Evolutionary conservation across 2,113 vertebrate genomes (phyloP).

Genomic region (Hydrolagus affinis): DNA sequence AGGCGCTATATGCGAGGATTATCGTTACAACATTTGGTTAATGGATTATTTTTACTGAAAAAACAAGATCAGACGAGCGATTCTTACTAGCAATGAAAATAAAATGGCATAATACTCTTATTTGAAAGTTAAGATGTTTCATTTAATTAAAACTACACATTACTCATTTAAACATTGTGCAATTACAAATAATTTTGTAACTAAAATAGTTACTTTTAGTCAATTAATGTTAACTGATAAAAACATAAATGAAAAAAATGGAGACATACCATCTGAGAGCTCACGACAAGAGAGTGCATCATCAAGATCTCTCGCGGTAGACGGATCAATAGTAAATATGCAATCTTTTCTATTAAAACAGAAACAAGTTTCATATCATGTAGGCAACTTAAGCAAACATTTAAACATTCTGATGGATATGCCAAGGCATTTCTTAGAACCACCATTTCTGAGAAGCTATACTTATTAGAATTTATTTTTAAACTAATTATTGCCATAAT

Average conservation of each 20-base stretch:
- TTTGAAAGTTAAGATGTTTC: background rate
- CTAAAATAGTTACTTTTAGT: background rate
- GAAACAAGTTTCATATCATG: slow-evolving; percentile 36
- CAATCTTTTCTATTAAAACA: slow-evolving; percentile 70
- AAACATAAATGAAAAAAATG: background rate
- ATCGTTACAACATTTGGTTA: no score
- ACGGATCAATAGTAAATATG: slow-evolving; percentile 78
- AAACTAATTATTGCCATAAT: background rate
- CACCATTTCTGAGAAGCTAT: no score
- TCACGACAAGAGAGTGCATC: slow-evolving; percentile 73
- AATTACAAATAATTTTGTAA: background rate
- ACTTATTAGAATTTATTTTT: background rate
- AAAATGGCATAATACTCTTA: no score
- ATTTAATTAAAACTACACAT: background rate
- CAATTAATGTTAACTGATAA: background rate
- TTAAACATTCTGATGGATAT: background rate
- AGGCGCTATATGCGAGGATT: no score
- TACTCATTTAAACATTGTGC: background rate
- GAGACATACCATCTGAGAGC: slow-evolving; percentile 66
- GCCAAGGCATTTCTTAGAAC: background rate
- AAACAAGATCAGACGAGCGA: no score
- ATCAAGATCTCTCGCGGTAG: slow-evolving; percentile 74
- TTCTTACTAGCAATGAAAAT: no score
- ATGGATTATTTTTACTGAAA: no score
- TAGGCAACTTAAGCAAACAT: background rate